Percentiles rank a stretch among this genome's conserved stretches.
These are phyloP conservation scores for Cercopithecus neglectus DNA, from an alignment of 2,797 vertebrate genomes.

Conservation along the genomic window DNA sequence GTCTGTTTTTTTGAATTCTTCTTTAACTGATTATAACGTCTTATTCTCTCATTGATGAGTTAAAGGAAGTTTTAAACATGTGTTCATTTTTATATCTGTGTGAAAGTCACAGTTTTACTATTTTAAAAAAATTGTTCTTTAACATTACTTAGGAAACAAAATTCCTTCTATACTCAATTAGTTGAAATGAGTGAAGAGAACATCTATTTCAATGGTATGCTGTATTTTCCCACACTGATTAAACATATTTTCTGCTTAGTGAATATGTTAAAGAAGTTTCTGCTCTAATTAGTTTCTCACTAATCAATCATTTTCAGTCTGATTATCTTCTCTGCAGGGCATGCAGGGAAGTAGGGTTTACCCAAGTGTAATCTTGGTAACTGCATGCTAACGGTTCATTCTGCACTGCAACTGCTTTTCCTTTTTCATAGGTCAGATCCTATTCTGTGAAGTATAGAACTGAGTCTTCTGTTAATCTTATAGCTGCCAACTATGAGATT, in stretches of 20 bases:
- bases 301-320: constrained; percentile 61
- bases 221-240: constrained; percentile 42
- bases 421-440: neutral
- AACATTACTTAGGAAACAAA: constrained; percentile 37
- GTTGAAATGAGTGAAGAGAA: constrained; percentile 58
- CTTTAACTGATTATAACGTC: constrained; percentile 5
- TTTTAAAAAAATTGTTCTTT: neutral
- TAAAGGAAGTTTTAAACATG: constrained; percentile 31
- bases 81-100: neutral
- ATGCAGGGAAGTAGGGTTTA: neutral
- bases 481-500: neutral
- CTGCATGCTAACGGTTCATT: neutral
- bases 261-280: constrained; percentile 61
- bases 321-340: constrained; percentile 13
- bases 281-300: constrained; percentile 48
- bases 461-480: neutral
- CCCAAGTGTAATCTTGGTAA: neutral
- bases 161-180: constrained; percentile 36
- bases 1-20: constrained; percentile 23
- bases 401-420: neutral
- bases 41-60: constrained; percentile 28
- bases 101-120: constrained; percentile 25
- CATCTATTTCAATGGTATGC: neutral
- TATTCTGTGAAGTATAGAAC: neutral
- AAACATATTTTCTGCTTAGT: constrained; percentile 59